Evolutionary conservation across 2,113 vertebrate genomes (phyloP), one percentile per base, ranked within the genome.

Genomic region (Grammomys dolichurus): DNA sequence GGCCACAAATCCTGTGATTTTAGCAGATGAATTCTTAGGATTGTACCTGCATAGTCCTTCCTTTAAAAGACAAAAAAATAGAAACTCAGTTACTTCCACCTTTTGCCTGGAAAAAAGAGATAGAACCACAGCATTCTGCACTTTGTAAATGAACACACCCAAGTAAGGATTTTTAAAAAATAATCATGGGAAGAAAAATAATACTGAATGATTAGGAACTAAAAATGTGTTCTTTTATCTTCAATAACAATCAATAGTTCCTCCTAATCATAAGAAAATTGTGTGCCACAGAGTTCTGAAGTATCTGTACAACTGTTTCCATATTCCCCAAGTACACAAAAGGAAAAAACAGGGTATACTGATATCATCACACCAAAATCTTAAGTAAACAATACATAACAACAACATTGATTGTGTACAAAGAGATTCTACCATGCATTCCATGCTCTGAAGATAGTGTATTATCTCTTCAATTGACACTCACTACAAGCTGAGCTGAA

Each of bases 1-100:
- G 94, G 99, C 99, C 60, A 99, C 94, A 40, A 99, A 99, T 0
- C 99, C 99, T 1, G 99, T 99, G 97, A 99, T 99, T 87, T 99
- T 99, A 87, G 99, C 99, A 16, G 98, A 97, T 93, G 98, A 99
- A 97, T 95, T 98, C 6, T 97, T 96, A 11, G 99, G 97, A 94
- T 98, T 98, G 72, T 99, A 99, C 87, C 97, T 98, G 95, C 99
- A 99, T 1, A 93, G 97, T 98, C 97, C 95, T 56, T 99, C 99
- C 94, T 99, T 99, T 99, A 99, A 97, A 82, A 96, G 82, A 48
- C 14, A 96, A 86, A 51, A 24, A 63, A 63, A 2, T 16, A 91
- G 91, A 40, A 77, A 80, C 2, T 22, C 20, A 46, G 80, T 94
- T 58, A 77, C 22, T n/a, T 69, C 36, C 60, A 82, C 14, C 7